A percentile compares a stretch with the other conserved stretches of the same genome.
Conservation (phyloP, 2,888 invertebrate genomes). For the Polymixis lichenea region DNA sequence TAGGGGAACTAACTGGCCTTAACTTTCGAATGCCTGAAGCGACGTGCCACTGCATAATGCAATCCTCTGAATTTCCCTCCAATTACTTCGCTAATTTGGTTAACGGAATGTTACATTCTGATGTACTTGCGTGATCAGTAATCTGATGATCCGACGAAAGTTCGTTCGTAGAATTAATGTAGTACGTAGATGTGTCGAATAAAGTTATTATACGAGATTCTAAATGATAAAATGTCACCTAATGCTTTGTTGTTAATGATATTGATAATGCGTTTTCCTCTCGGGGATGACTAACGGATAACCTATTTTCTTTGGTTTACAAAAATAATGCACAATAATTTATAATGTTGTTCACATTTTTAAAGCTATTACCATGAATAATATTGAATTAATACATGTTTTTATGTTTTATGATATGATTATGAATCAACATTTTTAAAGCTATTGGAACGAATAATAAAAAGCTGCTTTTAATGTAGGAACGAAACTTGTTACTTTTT, state of each 20-base stretch:
- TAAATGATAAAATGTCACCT: not conserved
- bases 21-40: conserved; percentile 49
- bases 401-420: too few species aligned
- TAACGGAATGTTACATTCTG: conserved; percentile 21
- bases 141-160: not conserved
- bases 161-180: not conserved
- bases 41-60: conserved; percentile 47
- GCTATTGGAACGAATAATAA: not conserved
- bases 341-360: not conserved
- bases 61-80: conserved; percentile 20
- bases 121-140: conserved; percentile 1
- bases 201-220: not conserved
- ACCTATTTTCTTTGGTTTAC: not conserved
- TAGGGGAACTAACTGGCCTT: conserved; percentile 34
- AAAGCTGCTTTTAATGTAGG: not conserved
- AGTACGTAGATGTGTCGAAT: too few species aligned
- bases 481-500: not conserved
- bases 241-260: not conserved
- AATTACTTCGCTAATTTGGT: conserved; percentile 37
- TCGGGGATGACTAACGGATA: not conserved
- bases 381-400: too few species aligned
- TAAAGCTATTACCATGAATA: not conserved
- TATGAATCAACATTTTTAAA: too few species aligned
- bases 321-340: not conserved
- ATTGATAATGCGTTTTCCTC: not conserved